These are phyloP conservation scores for Hybos culiciformis DNA, from an alignment of 2,888 invertebrate genomes.

Conservation along the genomic window DNA sequence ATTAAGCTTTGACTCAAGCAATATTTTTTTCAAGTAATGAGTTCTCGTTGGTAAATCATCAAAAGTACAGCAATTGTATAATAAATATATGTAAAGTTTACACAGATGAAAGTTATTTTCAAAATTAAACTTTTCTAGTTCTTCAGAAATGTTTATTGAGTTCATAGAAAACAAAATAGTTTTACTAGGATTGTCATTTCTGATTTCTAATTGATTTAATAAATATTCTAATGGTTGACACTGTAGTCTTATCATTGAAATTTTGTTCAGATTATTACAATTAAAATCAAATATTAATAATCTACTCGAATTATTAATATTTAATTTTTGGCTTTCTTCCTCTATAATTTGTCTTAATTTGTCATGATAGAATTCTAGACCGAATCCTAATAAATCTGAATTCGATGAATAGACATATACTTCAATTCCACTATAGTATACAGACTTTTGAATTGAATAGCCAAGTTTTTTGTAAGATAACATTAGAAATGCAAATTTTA, in stretches of 20 bases:
- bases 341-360: conserved; percentile 28
- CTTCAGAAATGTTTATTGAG: conserved; percentile 18
- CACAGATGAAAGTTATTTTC: conserved; percentile 13
- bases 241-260: conserved; percentile 28
- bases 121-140: conserved; percentile 17
- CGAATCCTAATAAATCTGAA: conserved; percentile 31
- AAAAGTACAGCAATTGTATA: conserved; percentile 35
- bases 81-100: conserved; percentile 29
- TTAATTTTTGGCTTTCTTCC: conserved; percentile 16
- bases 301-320: not conserved
- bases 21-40: conserved; percentile 20
- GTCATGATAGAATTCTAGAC: conserved; percentile 29
- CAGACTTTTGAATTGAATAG: conserved; percentile 24
- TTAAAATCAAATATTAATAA: no score
- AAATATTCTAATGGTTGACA: conserved; percentile 23
- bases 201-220: conserved; percentile 11
- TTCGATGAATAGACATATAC: conserved; percentile 32
- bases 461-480: conserved; percentile 29
- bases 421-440: conserved; percentile 31
- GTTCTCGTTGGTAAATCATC: conserved; percentile 30
- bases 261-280: conserved; percentile 22
- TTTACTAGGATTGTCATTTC: conserved; percentile 16
- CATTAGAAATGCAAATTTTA: conserved; percentile 28
- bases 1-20: conserved; percentile 7
- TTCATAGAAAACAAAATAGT: no score